Evolutionary conservation across 2,113 vertebrate species (phyloP), one percentile per base, ranked within the genome.

Genomic region (Oplegnathus fasciatus): DNA sequence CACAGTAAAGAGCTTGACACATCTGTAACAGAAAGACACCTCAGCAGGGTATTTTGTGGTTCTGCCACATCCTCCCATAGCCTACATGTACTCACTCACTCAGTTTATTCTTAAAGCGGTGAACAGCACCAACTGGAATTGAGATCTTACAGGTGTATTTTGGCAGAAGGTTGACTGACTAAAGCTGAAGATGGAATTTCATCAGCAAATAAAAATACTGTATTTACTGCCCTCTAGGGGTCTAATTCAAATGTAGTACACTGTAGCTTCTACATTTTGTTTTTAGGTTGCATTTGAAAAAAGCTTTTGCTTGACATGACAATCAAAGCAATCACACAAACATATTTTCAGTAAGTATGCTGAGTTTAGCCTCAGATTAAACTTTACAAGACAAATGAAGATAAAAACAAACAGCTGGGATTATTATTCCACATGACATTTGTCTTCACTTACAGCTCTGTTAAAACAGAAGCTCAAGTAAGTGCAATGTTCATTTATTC

Each of bases 211-310:
- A 24, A 26, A 30, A 40, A 32, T 13, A 2, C 8, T 28, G 30
- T 17, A 5, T 28, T n/a, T 24, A 6, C 60, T 30, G 13, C 69
- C 58, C 69, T 52, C 82, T 50, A 66, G 50, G 52, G 60, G 82
- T 40, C 14, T 6, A 26, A 24, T 40, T 69, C 0, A 55, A 52
- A 52, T 11, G 17, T 7, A 30, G 34, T 37, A n/a, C 34, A 37
- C 34, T n/a, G 40, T 2, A 22, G 54, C 1, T 30, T 74, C 44
- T 28, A 13, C 9, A 22, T 60, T 74, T 44, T 44, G 15, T 20
- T 30, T 24, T 74, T 2, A 58, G 5, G 42, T 28, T 14, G 7
- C 9, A 37, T 37, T 18, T 40, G 24, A 37, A 54, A 11, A 28
- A 52, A 37, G 17, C 6, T 26, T 50, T 52, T 48, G 18, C 3